Evolutionary conservation across 2,113 vertebrate species (phyloP).

Genomic region (Theristicus caerulescens): DNA sequence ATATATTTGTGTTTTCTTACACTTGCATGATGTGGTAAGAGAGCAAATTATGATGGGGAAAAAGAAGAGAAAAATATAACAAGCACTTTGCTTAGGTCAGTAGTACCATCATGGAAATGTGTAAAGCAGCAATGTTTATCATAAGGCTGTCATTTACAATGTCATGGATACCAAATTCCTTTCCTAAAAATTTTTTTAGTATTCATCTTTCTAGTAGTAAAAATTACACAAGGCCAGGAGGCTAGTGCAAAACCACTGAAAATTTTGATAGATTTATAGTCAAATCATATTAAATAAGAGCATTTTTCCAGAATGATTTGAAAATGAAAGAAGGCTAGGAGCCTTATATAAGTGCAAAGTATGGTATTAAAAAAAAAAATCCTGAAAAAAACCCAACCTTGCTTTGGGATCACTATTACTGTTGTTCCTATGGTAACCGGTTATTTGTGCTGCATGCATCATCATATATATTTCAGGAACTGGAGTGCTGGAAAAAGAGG

Average conservation of each 20-base stretch:
- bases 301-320: not conserved
- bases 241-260: not conserved
- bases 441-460: conserved; percentile 62
- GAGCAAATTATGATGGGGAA: not conserved
- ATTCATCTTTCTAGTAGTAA: not conserved
- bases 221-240: not conserved
- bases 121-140: not conserved
- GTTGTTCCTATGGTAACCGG: conserved; percentile 68
- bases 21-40: not conserved
- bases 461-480: conserved; percentile 67
- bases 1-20: not conserved
- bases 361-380: not conserved
- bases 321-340: not conserved
- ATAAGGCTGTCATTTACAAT: not conserved
- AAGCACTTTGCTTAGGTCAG: not conserved
- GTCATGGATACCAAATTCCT: not conserved
- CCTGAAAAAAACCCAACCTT: not conserved
- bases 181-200: not conserved
- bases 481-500: conserved; percentile 1
- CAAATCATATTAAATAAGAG: not conserved
- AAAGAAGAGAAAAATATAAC: not conserved
- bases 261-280: not conserved
- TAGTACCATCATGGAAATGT: not conserved
- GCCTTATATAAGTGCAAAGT: conserved; percentile 7
- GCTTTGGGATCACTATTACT: conserved; percentile 58